phyloP scores from a whole-genome alignment of 2,888 invertebrate genomes.

The Eupsilia transversa region DNA sequence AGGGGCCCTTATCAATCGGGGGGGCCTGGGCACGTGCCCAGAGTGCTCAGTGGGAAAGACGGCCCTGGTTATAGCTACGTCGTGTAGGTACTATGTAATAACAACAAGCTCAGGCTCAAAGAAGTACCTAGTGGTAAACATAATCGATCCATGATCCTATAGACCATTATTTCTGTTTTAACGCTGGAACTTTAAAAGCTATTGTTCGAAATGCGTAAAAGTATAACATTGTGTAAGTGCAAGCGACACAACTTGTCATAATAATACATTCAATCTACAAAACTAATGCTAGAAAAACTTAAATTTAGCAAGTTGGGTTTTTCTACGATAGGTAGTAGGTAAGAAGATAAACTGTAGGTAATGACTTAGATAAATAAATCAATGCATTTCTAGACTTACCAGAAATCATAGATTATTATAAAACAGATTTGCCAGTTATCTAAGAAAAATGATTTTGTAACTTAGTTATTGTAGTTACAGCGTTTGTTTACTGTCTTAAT shows the following conservation, averaged over 20 bases:
- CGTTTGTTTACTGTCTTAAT: slow-evolving; percentile 40
- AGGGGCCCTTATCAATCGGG: no score
- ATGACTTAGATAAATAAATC: background rate
- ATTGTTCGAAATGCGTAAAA: slow-evolving; percentile 55
- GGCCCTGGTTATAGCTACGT: background rate
- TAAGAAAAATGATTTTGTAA: slow-evolving; percentile 26
- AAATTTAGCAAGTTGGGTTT: background rate
- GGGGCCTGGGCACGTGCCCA: no score
- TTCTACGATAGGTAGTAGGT: slow-evolving; percentile 3
- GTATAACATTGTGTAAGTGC: slow-evolving; percentile 52
- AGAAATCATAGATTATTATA: slow-evolving; percentile 10
- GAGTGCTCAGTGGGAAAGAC: no score
- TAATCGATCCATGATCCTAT: slow-evolving; percentile 42
- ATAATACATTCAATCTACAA: slow-evolving; percentile 41
- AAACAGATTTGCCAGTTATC: slow-evolving; percentile 28
- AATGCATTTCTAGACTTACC: background rate
- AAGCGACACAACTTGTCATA: slow-evolving; percentile 47
- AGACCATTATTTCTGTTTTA: slow-evolving; percentile 50
- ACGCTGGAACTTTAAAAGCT: slow-evolving; percentile 49
- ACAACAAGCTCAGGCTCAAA: slow-evolving; percentile 15
- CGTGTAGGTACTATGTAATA: background rate
- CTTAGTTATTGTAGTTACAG: slow-evolving; percentile 36
- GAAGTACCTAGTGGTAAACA: slow-evolving; percentile 22
- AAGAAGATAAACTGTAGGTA: no score
- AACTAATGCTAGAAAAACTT: slow-evolving; percentile 33